Evolutionary conservation across 1,140 invertebrate genomes (phyloP).

Genomic region (Aphis craccivora): DNA sequence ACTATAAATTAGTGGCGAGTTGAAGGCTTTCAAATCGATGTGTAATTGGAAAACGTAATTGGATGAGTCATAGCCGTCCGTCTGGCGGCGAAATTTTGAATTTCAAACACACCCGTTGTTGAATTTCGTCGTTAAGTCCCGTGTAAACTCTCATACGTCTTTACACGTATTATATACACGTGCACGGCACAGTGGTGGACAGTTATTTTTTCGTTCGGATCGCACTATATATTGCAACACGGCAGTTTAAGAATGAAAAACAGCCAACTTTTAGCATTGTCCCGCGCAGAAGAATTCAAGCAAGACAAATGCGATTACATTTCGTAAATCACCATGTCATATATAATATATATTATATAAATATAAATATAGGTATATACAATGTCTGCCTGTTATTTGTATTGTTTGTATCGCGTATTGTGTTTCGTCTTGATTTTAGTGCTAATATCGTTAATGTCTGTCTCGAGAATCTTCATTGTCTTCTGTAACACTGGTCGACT

Average conservation of each 20-base stretch:
- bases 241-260: not conserved
- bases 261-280: conserved; percentile 4
- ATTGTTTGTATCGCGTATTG: conserved; percentile 2
- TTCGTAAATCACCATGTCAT: conserved; percentile 38
- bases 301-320: conserved; percentile 46
- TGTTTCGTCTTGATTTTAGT: conserved; percentile 28
- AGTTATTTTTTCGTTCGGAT: not conserved
- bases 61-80: not conserved
- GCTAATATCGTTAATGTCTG: conserved; percentile 7
- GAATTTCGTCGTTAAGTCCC: not conserved
- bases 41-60: conserved; percentile 39
- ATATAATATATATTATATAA: not conserved
- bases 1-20: conserved; percentile 39
- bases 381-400: not conserved
- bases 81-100: conserved; percentile 30
- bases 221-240: not conserved
- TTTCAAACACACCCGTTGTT: not conserved
- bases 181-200: not conserved
- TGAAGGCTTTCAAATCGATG: not conserved
- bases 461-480: conserved; percentile 16
- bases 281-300: not conserved
- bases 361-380: not conserved
- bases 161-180: not conserved
- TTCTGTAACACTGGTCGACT: not conserved
- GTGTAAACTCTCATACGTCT: not conserved